Conservation (phyloP, 2,113 vertebrate species). For the Ginglymostoma cirratum region DNA sequence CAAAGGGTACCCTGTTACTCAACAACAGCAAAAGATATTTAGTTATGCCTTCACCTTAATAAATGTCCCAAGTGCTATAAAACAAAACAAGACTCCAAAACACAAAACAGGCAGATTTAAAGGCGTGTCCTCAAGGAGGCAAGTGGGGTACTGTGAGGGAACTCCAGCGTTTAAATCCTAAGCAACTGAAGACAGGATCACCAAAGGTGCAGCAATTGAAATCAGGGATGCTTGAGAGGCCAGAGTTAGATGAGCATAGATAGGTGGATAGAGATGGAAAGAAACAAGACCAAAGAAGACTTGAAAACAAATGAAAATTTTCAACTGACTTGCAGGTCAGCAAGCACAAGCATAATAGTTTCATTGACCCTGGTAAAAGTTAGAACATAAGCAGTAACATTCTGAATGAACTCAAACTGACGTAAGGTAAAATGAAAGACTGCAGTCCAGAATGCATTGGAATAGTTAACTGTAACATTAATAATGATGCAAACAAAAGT, state of each 20-base stretch:
- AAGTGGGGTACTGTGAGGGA: neutral
- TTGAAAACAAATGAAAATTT: neutral
- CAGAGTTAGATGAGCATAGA: neutral
- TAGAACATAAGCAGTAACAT: neutral
- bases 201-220: neutral
- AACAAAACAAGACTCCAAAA: neutral
- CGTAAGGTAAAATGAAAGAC: neutral
- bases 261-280: no score
- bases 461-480: neutral
- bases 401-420: neutral
- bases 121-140: neutral
- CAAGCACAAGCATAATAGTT: neutral
- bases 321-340: neutral
- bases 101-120: neutral
- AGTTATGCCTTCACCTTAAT: neutral
- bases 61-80: neutral
- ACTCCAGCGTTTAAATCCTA: neutral
- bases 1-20: neutral
- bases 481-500: neutral
- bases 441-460: neutral
- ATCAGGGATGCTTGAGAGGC: neutral
- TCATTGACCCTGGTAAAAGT: neutral
- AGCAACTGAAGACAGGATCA: neutral
- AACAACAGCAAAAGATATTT: neutral
- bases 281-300: neutral